These are phyloP conservation scores for Macaria liturata DNA, from an alignment of 2,888 invertebrate species.

Conservation along the genomic window DNA sequence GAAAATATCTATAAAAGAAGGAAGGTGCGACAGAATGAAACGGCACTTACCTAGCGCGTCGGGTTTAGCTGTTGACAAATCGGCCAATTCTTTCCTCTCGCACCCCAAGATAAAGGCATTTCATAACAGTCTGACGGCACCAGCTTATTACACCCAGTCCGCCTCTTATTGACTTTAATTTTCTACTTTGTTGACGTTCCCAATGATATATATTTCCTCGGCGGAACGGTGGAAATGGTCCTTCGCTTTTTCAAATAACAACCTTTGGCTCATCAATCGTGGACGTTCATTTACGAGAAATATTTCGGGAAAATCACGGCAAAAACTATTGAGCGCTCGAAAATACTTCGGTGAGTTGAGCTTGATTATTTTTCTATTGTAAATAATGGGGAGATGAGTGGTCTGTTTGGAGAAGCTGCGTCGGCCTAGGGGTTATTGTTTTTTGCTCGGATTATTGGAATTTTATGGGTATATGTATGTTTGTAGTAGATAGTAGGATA, in stretches of 20 bases:
- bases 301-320: conserved; percentile 75
- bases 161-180: conserved; percentile 79
- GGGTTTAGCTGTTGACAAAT: conserved; percentile 70
- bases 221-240: conserved; percentile 72
- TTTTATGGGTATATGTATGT: not conserved
- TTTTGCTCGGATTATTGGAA: conserved; percentile 26
- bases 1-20: conserved; percentile 47
- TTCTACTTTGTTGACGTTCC: conserved; percentile 79
- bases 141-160: conserved; percentile 66
- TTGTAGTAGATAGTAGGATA: too few species aligned
- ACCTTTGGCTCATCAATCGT: conserved; percentile 74
- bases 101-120: conserved; percentile 60
- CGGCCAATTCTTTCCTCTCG: conserved; percentile 67
- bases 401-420: conserved; percentile 57
- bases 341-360: conserved; percentile 66
- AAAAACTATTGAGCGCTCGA: conserved; percentile 69
- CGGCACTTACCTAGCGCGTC: conserved; percentile 68
- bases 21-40: conserved; percentile 67
- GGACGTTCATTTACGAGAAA: conserved; percentile 77
- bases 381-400: conserved; percentile 67
- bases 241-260: conserved; percentile 82
- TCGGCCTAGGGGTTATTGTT: conserved; percentile 47
- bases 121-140: conserved; percentile 61
- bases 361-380: conserved; percentile 79
- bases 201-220: conserved; percentile 77